These are phyloP conservation scores for Prunella himalayana DNA, from an alignment of 2,113 vertebrate species.

Conservation along the genomic window DNA sequence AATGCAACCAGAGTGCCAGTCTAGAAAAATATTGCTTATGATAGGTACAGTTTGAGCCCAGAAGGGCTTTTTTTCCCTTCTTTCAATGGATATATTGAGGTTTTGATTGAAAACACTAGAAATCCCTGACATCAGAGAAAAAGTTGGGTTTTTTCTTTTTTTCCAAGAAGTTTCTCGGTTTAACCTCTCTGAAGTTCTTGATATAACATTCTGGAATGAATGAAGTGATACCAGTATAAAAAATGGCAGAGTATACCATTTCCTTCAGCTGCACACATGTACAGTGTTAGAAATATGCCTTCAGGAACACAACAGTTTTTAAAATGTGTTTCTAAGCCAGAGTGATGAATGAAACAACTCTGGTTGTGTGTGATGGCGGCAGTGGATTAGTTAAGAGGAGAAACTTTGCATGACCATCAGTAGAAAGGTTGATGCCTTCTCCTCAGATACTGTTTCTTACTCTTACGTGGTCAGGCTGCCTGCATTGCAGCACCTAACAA, in stretches of 20 bases:
- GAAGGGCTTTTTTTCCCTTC: not conserved
- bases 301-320: not conserved
- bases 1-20: not conserved
- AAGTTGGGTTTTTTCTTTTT: not conserved
- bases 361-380: not conserved
- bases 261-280: not conserved
- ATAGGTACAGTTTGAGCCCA: not conserved
- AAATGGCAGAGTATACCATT: not conserved
- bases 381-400: accelerated
- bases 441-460: not conserved
- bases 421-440: not conserved
- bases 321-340: not conserved
- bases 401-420: not conserved
- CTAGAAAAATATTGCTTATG: not conserved
- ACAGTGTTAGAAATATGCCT: not conserved
- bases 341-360: not conserved
- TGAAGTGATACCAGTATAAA: not conserved
- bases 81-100: not conserved
- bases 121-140: not conserved
- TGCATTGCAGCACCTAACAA: not conserved
- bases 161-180: not conserved
- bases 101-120: not conserved
- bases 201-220: not conserved
- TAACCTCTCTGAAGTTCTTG: not conserved
- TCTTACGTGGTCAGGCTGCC: not conserved